Conservation (phyloP, 2,888 invertebrate genomes). For the Drosophila nigritarsus region DNA sequence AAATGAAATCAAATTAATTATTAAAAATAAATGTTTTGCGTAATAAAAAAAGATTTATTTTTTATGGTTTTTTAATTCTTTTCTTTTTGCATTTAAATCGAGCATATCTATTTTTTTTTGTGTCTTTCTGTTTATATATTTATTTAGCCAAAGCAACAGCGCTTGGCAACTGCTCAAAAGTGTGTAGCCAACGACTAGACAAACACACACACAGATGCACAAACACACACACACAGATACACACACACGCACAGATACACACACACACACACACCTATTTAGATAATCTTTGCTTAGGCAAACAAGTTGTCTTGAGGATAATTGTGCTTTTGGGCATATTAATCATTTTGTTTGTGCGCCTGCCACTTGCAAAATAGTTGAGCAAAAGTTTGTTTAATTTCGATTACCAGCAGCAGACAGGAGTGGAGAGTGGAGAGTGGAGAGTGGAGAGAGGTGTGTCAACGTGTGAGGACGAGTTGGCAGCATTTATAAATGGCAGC, state of each 20-base stretch:
- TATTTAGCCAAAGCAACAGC: slow-evolving; percentile 8
- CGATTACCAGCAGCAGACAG: slow-evolving; percentile 47
- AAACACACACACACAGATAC: neutral
- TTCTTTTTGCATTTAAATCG: no score
- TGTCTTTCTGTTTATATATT: neutral
- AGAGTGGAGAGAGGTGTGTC: slow-evolving; percentile 23
- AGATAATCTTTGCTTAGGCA: slow-evolving; percentile 41
- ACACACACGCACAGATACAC: neutral
- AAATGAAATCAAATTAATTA: neutral
- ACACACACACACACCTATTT: slow-evolving; percentile 18
- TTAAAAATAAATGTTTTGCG: neutral
- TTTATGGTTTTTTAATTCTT: neutral
- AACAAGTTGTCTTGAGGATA: slow-evolving; percentile 51
- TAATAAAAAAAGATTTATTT: neutral
- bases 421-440: no score
- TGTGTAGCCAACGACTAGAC: slow-evolving; percentile 10
- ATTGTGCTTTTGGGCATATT: slow-evolving; percentile 40
- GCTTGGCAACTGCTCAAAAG: slow-evolving; percentile 44
- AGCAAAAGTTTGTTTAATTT: slow-evolving; percentile 77
- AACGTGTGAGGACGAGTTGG: slow-evolving; percentile 37
- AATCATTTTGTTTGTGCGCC: slow-evolving; percentile 42
- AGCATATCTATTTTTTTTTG: no score
- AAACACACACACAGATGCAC: slow-evolving; percentile 3
- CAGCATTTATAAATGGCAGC: slow-evolving; percentile 71
- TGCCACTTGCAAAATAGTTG: slow-evolving; percentile 59